These are phyloP conservation scores for Accipiter cooperii DNA, from an alignment of 2,113 vertebrate genomes.

Conservation along the genomic window DNA sequence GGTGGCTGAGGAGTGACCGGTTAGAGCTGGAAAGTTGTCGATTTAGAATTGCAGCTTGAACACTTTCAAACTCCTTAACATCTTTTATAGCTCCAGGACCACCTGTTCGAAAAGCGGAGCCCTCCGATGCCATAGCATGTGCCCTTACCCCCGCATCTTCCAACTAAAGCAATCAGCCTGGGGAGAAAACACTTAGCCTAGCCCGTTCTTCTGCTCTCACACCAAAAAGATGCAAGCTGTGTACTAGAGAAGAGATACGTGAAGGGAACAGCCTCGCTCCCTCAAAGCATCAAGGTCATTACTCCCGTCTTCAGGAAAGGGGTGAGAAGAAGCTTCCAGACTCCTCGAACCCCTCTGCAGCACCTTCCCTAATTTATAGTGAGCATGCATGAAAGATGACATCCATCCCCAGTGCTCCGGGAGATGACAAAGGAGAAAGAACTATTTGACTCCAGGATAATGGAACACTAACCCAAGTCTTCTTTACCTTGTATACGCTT, in stretches of 20 bases:
- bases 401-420: neutral
- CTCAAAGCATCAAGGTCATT: neutral
- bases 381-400: neutral
- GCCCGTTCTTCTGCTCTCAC: neutral
- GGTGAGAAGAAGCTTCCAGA: neutral
- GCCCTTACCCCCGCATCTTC: neutral
- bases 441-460: neutral
- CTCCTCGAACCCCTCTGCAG: neutral
- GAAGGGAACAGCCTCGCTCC: neutral
- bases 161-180: neutral
- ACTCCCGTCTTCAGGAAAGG: neutral
- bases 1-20: slow-evolving; percentile 49
- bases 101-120: slow-evolving; percentile 12
- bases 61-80: slow-evolving; percentile 8
- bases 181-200: neutral
- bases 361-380: neutral
- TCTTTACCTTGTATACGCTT: neutral
- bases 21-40: slow-evolving; percentile 13
- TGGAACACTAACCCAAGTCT: neutral
- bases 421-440: neutral
- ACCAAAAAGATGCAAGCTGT: neutral
- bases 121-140: fast-evolving
- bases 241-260: neutral
- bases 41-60: neutral
- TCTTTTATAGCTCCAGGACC: neutral